Percentiles rank a stretch among this genome's conserved stretches.
phyloP scores from a whole-genome alignment of 2,797 vertebrate species.

The Uromys caudimaculatus region DNA sequence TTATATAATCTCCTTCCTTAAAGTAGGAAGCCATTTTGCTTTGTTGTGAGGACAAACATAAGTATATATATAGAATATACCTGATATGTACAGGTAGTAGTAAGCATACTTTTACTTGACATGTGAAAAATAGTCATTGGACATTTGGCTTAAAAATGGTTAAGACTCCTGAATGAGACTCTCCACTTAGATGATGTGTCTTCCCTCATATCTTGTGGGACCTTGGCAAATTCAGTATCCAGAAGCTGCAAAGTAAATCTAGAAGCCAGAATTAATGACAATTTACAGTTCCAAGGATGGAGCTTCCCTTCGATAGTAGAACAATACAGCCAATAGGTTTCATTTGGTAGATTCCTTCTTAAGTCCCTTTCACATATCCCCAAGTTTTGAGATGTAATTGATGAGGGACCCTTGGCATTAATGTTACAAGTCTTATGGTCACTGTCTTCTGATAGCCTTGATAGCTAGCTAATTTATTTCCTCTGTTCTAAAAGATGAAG shows the following conservation, averaged over 20 bases:
- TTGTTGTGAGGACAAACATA: background rate
- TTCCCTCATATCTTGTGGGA: background rate
- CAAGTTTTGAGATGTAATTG: background rate
- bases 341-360: background rate
- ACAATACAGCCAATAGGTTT: background rate
- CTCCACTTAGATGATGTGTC: background rate
- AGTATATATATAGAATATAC: background rate
- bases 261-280: background rate
- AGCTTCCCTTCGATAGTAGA: background rate
- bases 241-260: background rate
- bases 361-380: background rate
- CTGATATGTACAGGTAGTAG: background rate
- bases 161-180: background rate
- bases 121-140: background rate
- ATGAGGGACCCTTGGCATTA: background rate
- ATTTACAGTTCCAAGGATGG: background rate
- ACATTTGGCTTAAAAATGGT: conserved; percentile 28
- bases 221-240: background rate
- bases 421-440: background rate
- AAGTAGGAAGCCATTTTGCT: background rate
- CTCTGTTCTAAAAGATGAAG: background rate
- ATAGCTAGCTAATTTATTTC: background rate
- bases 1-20: background rate
- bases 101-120: background rate
- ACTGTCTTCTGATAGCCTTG: background rate